phyloP scores from a whole-genome alignment of 2,797 vertebrate genomes.

The Triplophysa bombifrons region DNA sequence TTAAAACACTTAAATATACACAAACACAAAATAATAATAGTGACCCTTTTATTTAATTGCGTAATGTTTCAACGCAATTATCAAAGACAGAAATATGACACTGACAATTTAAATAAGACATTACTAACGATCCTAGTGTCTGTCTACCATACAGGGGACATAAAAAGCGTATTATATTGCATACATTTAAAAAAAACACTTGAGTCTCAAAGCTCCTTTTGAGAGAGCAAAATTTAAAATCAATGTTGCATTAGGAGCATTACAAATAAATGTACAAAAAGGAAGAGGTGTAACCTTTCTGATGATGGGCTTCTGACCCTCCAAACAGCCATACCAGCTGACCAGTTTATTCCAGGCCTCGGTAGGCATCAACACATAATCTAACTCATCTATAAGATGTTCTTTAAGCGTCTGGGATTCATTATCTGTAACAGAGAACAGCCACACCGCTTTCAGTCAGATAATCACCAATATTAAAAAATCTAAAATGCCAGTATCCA shows the following conservation, averaged over 20 bases:
- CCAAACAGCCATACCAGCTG: conserved; percentile 89
- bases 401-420: conserved; percentile 89
- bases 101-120: too few relatives aligned
- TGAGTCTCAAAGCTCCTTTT: neutral
- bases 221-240: neutral
- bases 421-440: conserved; percentile 75
- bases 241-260: neutral
- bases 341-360: conserved; percentile 93
- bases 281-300: conserved; percentile 82
- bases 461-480: neutral
- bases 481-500: neutral
- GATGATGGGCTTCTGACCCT: conserved; percentile 88
- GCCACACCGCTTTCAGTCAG: neutral
- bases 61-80: neutral
- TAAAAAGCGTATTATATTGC: neutral
- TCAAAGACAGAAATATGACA: neutral
- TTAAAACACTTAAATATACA: too few relatives aligned
- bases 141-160: neutral
- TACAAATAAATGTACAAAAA: neutral
- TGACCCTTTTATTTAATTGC: neutral
- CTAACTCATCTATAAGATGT: conserved; percentile 95
- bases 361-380: conserved; percentile 92
- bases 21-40: neutral
- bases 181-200: neutral
- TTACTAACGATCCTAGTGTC: neutral